Evolutionary conservation across 2,888 invertebrate species (phyloP).

Genomic region (Bimastos eiseni): DNA sequence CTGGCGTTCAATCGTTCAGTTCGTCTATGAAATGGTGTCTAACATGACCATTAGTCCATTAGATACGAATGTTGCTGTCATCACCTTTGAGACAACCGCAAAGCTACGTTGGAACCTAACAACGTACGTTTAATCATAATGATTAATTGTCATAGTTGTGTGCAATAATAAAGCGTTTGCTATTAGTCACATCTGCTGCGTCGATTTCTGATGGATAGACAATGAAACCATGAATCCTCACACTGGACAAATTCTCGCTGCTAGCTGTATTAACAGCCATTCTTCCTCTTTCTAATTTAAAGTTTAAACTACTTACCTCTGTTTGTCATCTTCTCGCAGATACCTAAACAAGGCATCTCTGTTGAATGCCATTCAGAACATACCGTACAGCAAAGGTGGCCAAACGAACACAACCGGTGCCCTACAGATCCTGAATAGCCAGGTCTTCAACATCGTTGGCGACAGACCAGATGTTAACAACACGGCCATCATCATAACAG

Average conservation of each 20-base stretch:
- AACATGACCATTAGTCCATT: neutral
- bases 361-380: neutral
- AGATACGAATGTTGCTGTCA: slow-evolving; percentile 7
- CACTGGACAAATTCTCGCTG: no score
- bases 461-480: neutral
- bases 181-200: no score
- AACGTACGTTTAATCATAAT: neutral
- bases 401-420: neutral
- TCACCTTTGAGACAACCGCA: slow-evolving; percentile 3
- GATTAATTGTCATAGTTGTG: no score
- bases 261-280: no score
- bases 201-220: no score
- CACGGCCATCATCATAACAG: neutral
- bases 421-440: neutral
- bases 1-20: neutral
- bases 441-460: neutral
- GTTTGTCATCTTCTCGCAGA: neutral
- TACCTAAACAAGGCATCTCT: neutral
- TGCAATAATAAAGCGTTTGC: no score
- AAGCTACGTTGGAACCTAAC: neutral
- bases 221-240: no score
- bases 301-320: neutral
- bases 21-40: neutral
- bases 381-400: neutral
- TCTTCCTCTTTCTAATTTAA: no score